These are phyloP conservation scores for Drosophila leontia DNA, from an alignment of 1,140 invertebrate species.

Conservation along the genomic window DNA sequence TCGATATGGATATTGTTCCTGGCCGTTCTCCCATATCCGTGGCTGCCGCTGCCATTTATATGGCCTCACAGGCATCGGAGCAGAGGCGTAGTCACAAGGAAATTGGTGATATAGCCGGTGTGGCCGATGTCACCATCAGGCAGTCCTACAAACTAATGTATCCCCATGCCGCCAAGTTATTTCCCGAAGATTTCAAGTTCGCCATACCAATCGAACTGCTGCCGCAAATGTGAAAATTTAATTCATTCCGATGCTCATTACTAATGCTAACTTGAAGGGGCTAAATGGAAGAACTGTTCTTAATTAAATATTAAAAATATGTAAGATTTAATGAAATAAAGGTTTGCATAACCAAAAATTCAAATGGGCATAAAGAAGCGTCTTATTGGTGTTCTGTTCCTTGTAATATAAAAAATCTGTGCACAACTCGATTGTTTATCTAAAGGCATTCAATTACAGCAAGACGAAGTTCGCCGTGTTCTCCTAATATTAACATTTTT, in stretches of 20 bases:
- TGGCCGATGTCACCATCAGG: conserved; percentile 99
- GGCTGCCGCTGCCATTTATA: conserved; percentile 99
- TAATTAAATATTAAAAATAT: conserved; percentile 51
- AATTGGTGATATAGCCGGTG: conserved; percentile 99
- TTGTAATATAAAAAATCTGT: too few species aligned
- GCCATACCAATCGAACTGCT: conserved; percentile 97
- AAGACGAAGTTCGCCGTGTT: too few species aligned
- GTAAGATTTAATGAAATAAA: conserved; percentile 68
- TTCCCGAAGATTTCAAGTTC: conserved; percentile 98
- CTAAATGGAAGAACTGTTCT: conserved; percentile 27
- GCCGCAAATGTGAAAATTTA: conserved; percentile 90
- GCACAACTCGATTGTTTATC: too few species aligned
- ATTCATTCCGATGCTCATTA: conserved; percentile 54
- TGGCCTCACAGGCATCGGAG: conserved; percentile 99
- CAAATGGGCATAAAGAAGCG: too few species aligned
- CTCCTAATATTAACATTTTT: too few species aligned
- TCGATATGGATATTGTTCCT: conserved; percentile 98
- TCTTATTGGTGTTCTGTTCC: too few species aligned
- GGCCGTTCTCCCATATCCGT: conserved; percentile 99
- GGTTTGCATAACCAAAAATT: conserved; percentile 42
- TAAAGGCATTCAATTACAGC: too few species aligned
- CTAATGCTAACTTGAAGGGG: conserved; percentile 40
- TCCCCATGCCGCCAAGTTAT: conserved; percentile 95
- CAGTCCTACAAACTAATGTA: conserved; percentile 99
- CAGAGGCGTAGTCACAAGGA: conserved; percentile 98